A percentile compares a stretch with the other conserved stretches of the same genome.
These are phyloP conservation scores for Halcyon smyrnensis DNA, from an alignment of 2,797 vertebrate genomes.

Conservation along the genomic window DNA sequence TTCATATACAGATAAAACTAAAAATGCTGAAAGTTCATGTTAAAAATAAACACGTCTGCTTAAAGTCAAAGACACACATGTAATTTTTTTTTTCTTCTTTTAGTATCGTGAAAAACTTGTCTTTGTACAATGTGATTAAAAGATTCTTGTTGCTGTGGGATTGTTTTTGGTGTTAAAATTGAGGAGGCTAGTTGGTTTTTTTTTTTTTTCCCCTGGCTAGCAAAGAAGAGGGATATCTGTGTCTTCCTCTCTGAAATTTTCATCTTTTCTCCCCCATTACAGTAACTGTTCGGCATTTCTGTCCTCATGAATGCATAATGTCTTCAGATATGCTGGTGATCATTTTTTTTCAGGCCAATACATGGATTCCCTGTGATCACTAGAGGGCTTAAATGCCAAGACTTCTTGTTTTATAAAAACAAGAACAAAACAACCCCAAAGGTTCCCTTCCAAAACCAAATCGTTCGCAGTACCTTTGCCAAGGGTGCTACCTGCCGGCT, in stretches of 20 bases:
- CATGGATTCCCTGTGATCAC: neutral
- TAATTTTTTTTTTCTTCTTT: neutral
- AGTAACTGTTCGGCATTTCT: neutral
- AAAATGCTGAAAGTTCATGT: neutral
- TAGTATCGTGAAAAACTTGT: neutral
- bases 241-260: neutral
- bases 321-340: neutral
- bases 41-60: neutral
- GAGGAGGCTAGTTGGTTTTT: neutral
- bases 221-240: neutral
- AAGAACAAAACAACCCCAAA: neutral
- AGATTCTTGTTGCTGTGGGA: neutral
- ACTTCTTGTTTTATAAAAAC: neutral
- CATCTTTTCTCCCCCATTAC: neutral
- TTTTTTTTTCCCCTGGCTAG: neutral
- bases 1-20: neutral
- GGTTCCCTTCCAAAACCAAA: neutral
- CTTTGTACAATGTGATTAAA: neutral
- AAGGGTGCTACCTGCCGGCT: neutral
- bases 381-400: conserved; percentile 11
- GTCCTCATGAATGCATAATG: neutral
- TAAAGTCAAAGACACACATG: neutral
- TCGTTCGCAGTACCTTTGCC: neutral
- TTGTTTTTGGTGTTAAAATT: neutral
- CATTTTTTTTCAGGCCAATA: neutral